Base-by-base conservation (phyloP, 2,888 invertebrate species). In the Odontocolon sp. region DNA sequence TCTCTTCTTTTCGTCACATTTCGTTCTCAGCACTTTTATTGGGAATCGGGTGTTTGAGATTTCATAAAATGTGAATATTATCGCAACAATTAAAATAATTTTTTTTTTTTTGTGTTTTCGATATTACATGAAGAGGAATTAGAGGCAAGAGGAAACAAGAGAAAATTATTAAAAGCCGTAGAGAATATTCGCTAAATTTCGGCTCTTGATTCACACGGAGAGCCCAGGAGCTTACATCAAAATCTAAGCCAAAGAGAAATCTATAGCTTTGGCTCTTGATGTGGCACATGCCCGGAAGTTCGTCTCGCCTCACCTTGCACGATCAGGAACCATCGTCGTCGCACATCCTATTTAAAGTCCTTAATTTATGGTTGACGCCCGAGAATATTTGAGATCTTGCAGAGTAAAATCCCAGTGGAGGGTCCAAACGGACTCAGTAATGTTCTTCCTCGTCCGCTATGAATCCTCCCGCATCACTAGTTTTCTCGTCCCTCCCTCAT, bases 381-480 rank as follows among this genome's bases (percentile, higher is more conserved):
- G 63, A 63, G 63, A 63, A 63, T 47, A 63, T 63, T 63, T 36
- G 63, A 33, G 33, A 33, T n/a, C 33, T 33, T 21, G 47, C 21
- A 47, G 63, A 63, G 23, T 8, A 47, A 63, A 63, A 63, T 63
- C 63, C 63, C 45, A 18, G 8, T 8, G 63, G 33, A 23, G 63
- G 33, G 47, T 63, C 63, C 63, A 63, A 63, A 63, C 63, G 63
- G 63, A 63, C 63, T 63, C 33, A 21, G 63, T 63, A 63, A 63
- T 63, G 63, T 63, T 33, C 63, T 36, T 33, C 11, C 18, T 6
- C 47, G 47, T 63, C 47, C n/a, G n/a, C n/a, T n/a, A n/a, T n/a
- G n/a, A n/a, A n/a, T 47, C 36, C 33, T 4, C 8, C 63, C 33
- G 33, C 47, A 47, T 21, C 63, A 47, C 33, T 47, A 63, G 21